Evolutionary conservation across 2,113 vertebrate species (phyloP), one percentile per base, ranked within the genome.

Genomic region (Columba janthina): DNA sequence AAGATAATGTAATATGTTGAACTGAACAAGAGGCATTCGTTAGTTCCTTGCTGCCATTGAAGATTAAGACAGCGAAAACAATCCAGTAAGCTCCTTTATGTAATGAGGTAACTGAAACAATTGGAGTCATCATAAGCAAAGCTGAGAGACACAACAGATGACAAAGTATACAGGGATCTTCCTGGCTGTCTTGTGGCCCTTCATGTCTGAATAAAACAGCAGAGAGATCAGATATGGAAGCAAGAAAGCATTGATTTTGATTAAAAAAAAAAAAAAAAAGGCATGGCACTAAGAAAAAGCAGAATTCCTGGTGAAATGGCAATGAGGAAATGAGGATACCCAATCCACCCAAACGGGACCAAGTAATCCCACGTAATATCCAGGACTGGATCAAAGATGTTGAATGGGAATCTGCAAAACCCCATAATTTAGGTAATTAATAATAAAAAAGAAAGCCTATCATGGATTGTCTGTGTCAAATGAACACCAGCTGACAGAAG

Each of bases 1-100:
- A 94, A 93, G 72, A 91, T 54, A 94, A 61, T 56, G 72, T 92
- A 83, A 96, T 46, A 76, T 31, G n/a, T 9, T 76, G 46, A 94
- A 69, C 14, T 26, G 51, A 90, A 76, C 40, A 88, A 73, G 88
- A 70, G 36, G 28, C 2, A 4, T 29, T 51, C 50, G 29, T 77
- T 82, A 64, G 61, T 51, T 89, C 65, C 48, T 51, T 36, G 58
- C 36, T 70, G 60, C 62, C 42, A 42, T 0, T 60, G 34, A 84
- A 36, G 74, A 31, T 83, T 32, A 84, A 86, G 56, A 67, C 11
- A 64, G 36, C 16, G 44, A 93, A 92, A 93, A 42, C 15, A 91
- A 85, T 67, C 25, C 51, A 56, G 17, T 34, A 51, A 90, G 13
- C 17, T 92, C 9, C 38, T 88, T 74, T 34, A 60, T 36, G 44